Base-by-base conservation (phyloP, 2,797 vertebrate genomes). In the Protosalanx chinensis region DNA sequence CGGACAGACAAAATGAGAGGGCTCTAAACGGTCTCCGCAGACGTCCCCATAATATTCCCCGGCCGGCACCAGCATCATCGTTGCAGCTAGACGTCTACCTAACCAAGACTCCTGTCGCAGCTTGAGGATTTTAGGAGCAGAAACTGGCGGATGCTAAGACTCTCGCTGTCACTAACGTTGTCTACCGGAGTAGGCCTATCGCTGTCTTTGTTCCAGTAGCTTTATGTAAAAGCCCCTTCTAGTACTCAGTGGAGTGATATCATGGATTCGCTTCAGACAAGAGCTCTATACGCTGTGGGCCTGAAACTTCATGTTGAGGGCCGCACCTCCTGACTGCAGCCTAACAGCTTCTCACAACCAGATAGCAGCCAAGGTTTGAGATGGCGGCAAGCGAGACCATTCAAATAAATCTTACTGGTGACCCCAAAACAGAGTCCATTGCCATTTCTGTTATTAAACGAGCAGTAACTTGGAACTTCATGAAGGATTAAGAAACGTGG, bases 1-100 rank as follows among this genome's bases (percentile, higher is more conserved):
- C 87, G 88, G 76, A 77, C 78, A 76, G 86, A 93, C 90, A 85
- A 78, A 78, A 90, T 89, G 90, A 46, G 41, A 87, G 68, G 76
- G 82, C 82, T 90, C 79, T 82, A 79, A 79, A 76, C 81, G 70
- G 73, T 81, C 64, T 85, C 76, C 78, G 78, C 72, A 71, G 68
- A 64, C 57, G 35, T 27, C 80, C 81, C 77, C 76, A 61, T 2
- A 67, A 53, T 70, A 35, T 67, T 56, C 7, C 3, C 33, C 33
- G 41, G 41, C 41, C 41, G 2, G 41, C 41, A 46, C 41, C 41
- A 46, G 41, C 41, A 12, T 46, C 41, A 46, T 12, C 41, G 2
- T 46, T 1, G 41, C 41, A 46, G 41, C 41, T 13, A 63, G 13
- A 20, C 62, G 3, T 41, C 16, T 20, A 23, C 5, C 3, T 35